Conservation (phyloP, 2,888 invertebrate genomes). For the Drosophila ustulata region DNA sequence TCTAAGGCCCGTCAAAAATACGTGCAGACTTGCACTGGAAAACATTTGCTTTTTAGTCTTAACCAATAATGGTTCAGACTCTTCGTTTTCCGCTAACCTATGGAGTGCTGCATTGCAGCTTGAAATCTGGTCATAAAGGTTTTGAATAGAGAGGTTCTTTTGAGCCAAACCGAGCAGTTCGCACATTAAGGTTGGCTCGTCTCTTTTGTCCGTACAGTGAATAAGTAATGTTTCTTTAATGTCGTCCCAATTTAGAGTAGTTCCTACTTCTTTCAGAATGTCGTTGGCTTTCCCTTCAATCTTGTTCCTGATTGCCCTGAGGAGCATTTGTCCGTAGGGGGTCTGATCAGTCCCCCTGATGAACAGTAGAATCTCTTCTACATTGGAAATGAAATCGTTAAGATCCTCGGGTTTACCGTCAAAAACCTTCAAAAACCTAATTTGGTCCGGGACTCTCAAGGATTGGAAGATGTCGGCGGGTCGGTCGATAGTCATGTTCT, state of each 20-base stretch:
- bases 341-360: not conserved
- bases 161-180: slow-evolving; percentile 3
- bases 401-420: not conserved
- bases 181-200: slow-evolving; percentile 23
- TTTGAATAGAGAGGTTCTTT: slow-evolving; percentile 2
- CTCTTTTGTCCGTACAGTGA: slow-evolving; percentile 20
- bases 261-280: not conserved
- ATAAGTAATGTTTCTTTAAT: not conserved
- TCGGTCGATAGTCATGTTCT: no score
- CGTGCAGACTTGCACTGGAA: slow-evolving; percentile 9
- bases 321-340: slow-evolving; percentile 1
- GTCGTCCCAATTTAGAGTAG: not conserved
- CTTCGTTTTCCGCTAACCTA: slow-evolving; percentile 17
- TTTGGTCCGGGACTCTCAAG: not conserved
- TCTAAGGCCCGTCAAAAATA: slow-evolving; percentile 16
- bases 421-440: not conserved
- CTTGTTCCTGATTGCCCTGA: not conserved
- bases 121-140: slow-evolving; percentile 8
- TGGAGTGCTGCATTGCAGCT: no score
- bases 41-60: slow-evolving; percentile 7
- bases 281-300: slow-evolving; percentile 1
- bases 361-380: not conserved
- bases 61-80: slow-evolving; percentile 8
- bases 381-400: not conserved
- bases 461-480: no score